phyloP scores from a whole-genome alignment of 2,113 vertebrate species.

The Microtus ochrogaster region DNA sequence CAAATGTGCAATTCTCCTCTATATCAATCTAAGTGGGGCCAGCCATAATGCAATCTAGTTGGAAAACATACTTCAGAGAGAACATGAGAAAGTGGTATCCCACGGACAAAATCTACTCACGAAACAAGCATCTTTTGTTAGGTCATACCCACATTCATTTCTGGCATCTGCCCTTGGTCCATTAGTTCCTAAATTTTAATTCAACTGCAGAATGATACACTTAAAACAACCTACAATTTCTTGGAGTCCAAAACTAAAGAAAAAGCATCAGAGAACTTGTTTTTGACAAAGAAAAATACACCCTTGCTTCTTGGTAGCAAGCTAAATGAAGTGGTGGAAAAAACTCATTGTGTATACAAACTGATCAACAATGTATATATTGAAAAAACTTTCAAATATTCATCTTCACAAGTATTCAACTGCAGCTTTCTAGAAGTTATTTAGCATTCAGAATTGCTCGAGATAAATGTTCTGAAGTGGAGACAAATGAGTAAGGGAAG shows the following conservation, averaged over 20 bases:
- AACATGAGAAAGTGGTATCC: conserved; percentile 5
- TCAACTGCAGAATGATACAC: conserved; percentile 24
- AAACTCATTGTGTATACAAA: background rate
- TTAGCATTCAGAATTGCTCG: background rate
- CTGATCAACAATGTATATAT: too few relatives aligned
- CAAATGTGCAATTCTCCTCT: background rate
- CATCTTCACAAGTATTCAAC: conserved; percentile 39
- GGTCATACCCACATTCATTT: background rate
- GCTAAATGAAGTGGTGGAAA: conserved; percentile 34
- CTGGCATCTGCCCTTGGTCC: background rate
- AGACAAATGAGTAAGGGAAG: background rate
- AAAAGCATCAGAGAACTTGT: conserved; percentile 49
- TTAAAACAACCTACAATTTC: conserved; percentile 63
- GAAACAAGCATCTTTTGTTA: conserved; percentile 27
- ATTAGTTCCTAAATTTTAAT: conserved; percentile 3
- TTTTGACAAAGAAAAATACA: conserved; percentile 25
- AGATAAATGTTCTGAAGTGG: conserved; percentile 7
- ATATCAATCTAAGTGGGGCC: background rate
- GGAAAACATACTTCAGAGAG: conserved; percentile 19
- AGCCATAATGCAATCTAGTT: conserved; percentile 33
- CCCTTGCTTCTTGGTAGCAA: conserved; percentile 13
- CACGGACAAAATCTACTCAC: background rate
- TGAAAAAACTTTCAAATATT: conserved; percentile 39
- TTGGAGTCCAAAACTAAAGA: background rate
- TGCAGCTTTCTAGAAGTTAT: conserved; percentile 39